Evolutionary conservation across 2,113 vertebrate genomes (phyloP).

Genomic region (Rhinolophus ferrumequinum): DNA sequence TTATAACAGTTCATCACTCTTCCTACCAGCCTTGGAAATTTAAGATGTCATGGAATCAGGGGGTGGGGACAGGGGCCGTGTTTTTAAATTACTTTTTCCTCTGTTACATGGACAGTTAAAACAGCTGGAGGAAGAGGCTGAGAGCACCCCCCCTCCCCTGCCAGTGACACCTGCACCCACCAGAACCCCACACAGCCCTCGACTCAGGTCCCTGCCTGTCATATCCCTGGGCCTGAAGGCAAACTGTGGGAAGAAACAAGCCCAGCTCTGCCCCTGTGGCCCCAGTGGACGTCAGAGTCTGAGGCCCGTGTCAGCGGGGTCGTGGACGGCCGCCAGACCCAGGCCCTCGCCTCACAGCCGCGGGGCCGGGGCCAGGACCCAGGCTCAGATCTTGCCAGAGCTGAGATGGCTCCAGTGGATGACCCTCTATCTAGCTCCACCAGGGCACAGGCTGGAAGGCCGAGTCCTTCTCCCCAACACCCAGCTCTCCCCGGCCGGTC

Average conservation of each 20-base stretch:
- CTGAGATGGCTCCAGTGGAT: not conserved
- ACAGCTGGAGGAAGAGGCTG: not conserved
- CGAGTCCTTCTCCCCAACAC: not conserved
- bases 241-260: not conserved
- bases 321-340: not conserved
- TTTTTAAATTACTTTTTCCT: too few relatives aligned
- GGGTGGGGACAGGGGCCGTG: accelerated
- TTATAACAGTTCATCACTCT: not conserved
- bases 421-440: not conserved
- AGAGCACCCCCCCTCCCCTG: not conserved
- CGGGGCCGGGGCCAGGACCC: not conserved
- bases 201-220: not conserved
- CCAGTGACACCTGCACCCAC: not conserved
- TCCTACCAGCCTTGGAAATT: accelerated
- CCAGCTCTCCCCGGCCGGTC: constrained; percentile 10
- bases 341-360: not conserved
- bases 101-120: not conserved
- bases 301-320: not conserved
- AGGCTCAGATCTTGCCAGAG: not conserved
- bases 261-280: not conserved
- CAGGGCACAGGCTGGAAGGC: not conserved
- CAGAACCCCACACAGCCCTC: not conserved
- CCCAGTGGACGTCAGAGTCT: not conserved
- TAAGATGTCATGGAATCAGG: not conserved
- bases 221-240: not conserved